phyloP scores from a whole-genome alignment of 2,113 vertebrate species.

The Pollachius pollachius region DNA sequence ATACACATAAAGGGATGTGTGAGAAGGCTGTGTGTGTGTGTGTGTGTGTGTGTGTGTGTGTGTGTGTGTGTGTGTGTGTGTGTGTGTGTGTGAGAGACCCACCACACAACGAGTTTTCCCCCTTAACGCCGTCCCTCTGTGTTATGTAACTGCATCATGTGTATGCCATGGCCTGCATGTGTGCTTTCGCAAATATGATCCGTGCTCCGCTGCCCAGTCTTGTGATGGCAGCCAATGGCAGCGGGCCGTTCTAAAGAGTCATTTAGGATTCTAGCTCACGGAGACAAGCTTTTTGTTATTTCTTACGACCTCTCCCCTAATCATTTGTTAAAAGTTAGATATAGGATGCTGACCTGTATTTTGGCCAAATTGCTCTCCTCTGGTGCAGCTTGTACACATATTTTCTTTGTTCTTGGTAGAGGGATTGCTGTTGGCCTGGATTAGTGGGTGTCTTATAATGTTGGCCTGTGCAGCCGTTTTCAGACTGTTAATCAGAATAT shows the following conservation, averaged over 20 bases:
- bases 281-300: constrained; percentile 45
- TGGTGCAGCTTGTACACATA: too few species aligned
- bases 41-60: constrained; percentile 51
- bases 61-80: constrained; percentile 32
- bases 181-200: constrained; percentile 52
- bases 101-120: too few species aligned
- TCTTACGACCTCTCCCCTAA: neutral
- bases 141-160: neutral
- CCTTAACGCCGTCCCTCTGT: too few species aligned
- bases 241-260: constrained; percentile 45
- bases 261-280: constrained; percentile 28
- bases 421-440: too few species aligned
- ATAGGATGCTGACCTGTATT: too few species aligned
- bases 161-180: constrained; percentile 27
- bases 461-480: too few species aligned
- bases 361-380: too few species aligned
- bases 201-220: constrained; percentile 53
- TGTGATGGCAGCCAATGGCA: constrained; percentile 45
- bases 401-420: too few species aligned
- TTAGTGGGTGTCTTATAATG: too few species aligned
- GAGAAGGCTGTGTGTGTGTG: constrained; percentile 16
- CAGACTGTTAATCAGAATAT: too few species aligned
- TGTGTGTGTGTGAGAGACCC: neutral
- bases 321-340: constrained; percentile 25
- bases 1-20: neutral